Percentiles rank a stretch among this genome's conserved stretches.
phyloP scores from a whole-genome alignment of 1,140 invertebrate genomes.

The Rhopalosiphum maidis region DNA sequence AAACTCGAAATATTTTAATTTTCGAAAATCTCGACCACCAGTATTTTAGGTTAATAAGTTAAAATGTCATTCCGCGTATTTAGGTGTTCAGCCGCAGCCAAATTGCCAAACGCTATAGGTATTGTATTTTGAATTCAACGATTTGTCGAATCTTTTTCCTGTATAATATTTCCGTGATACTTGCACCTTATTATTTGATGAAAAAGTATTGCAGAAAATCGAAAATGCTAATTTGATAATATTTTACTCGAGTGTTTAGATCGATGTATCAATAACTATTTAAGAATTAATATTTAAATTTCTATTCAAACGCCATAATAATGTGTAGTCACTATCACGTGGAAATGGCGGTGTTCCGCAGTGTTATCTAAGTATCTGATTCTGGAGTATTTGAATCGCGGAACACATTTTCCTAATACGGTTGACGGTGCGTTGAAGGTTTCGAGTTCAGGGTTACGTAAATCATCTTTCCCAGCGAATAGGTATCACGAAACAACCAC shows the following conservation, averaged over 20 bases:
- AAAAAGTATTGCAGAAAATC: background rate
- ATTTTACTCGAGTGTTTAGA: background rate
- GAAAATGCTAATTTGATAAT: background rate
- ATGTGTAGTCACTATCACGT: background rate
- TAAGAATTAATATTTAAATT: background rate
- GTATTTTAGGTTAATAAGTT: background rate
- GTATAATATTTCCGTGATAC: background rate
- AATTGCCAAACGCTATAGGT: background rate
- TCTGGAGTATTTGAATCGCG: background rate
- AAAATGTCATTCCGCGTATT: background rate
- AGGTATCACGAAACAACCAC: background rate
- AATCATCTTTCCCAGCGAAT: background rate
- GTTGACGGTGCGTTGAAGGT: background rate
- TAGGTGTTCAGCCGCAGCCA: background rate
- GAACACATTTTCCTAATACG: background rate
- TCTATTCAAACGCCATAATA: background rate
- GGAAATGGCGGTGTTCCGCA: background rate
- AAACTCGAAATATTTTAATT: background rate
- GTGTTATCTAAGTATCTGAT: background rate
- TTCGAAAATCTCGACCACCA: background rate
- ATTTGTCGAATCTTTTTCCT: background rate
- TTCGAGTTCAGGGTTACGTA: slow-evolving; percentile 31
- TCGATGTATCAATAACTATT: background rate
- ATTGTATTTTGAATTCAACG: background rate
- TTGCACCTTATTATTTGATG: background rate